Percentiles rank a stretch among this genome's conserved stretches.
These are phyloP conservation scores for Erannis defoliaria DNA, from an alignment of 2,888 invertebrate species.

Conservation along the genomic window DNA sequence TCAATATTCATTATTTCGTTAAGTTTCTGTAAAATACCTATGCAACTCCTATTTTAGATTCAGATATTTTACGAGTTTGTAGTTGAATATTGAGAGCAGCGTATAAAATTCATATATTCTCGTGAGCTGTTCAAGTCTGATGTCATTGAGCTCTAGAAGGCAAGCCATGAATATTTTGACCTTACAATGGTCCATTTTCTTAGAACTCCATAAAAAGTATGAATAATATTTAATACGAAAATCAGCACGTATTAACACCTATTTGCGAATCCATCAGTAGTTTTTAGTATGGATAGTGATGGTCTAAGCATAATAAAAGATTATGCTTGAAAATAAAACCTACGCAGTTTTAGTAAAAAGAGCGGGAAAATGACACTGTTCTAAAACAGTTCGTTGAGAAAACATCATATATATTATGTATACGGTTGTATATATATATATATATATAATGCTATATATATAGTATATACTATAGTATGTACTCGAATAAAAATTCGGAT, in stretches of 20 bases:
- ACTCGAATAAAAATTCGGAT: too few species aligned
- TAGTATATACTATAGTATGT: too few species aligned
- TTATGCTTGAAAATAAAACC: slow-evolving; percentile 1
- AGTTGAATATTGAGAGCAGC: slow-evolving; percentile 4
- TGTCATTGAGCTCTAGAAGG: slow-evolving; percentile 25
- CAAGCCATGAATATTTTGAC: slow-evolving; percentile 23
- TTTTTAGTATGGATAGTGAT: slow-evolving; percentile 4
- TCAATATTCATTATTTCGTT: neutral
- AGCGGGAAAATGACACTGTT: neutral
- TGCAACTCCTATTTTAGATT: neutral
- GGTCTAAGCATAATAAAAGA: slow-evolving; percentile 2
- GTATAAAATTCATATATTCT: slow-evolving; percentile 16
- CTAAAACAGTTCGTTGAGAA: neutral
- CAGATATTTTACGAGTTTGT: neutral
- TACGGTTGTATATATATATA: too few species aligned
- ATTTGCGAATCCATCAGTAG: neutral
- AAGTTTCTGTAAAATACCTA: too few species aligned
- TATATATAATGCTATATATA: too few species aligned
- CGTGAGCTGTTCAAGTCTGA: slow-evolving; percentile 19
- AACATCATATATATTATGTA: too few species aligned
- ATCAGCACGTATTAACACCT: slow-evolving; percentile 11
- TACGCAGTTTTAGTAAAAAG: neutral
- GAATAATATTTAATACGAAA: slow-evolving; percentile 13
- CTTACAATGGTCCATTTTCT: slow-evolving; percentile 16
- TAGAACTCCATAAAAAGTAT: slow-evolving; percentile 24